Conservation (phyloP, 2,113 vertebrate genomes). For the Eulemur macaco region DNA sequence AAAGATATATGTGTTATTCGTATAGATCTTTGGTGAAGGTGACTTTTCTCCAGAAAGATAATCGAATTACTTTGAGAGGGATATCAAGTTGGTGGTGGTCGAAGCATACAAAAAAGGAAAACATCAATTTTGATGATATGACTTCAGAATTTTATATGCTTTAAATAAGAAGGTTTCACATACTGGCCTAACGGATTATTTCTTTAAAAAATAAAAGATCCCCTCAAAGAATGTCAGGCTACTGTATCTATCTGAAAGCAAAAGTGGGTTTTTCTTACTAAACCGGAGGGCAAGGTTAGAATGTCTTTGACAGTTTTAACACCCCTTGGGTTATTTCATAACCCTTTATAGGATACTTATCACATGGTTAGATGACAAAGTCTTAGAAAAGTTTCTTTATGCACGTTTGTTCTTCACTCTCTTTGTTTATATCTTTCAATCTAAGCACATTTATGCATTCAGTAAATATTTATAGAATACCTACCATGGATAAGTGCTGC, state of each 20-base stretch:
- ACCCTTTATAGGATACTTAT: background rate
- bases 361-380: background rate
- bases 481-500: background rate
- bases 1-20: background rate
- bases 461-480: background rate
- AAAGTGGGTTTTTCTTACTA: constrained; percentile 3
- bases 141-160: constrained; percentile 10
- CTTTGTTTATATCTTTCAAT: background rate
- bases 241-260: background rate
- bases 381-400: background rate
- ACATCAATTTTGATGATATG: background rate
- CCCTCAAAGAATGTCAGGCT: background rate
- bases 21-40: background rate
- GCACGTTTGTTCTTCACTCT: background rate
- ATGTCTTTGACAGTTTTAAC: background rate
- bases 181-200: background rate
- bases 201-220: constrained; percentile 19
- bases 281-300: background rate
- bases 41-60: background rate
- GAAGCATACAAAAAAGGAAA: constrained; percentile 29
- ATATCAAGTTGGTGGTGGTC: background rate
- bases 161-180: constrained; percentile 8
- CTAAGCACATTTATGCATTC: background rate
- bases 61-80: background rate
- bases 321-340: background rate